A percentile compares a stretch with the other conserved stretches of the same genome.
Conservation (phyloP, 1,140 invertebrate species). For the Drosophila oshimai region DNA sequence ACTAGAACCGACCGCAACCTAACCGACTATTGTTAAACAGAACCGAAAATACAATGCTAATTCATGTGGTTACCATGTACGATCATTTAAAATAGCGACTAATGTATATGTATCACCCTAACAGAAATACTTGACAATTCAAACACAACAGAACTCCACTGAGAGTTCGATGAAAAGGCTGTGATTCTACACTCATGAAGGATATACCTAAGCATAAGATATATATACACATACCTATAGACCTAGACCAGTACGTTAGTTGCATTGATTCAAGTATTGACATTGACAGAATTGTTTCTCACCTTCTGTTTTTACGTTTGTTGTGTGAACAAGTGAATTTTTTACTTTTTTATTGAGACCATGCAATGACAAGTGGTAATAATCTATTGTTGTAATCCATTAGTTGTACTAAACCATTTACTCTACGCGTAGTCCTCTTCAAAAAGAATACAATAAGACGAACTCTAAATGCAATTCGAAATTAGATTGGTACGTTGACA, state of each 20-base stretch:
- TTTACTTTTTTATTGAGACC: constrained; percentile 57
- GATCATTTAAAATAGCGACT: constrained; percentile 43
- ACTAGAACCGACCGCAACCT: constrained; percentile 43
- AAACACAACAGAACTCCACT: constrained; percentile 57
- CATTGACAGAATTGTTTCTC: constrained; percentile 29
- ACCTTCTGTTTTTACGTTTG: constrained; percentile 46
- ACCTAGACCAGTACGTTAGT: constrained; percentile 28
- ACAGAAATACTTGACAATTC: constrained; percentile 72
- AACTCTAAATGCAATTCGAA: constrained; percentile 55
- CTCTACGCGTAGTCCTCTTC: constrained; percentile 41
- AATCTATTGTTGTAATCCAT: constrained; percentile 54
- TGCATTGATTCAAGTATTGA: constrained; percentile 61
- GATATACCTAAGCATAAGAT: constrained; percentile 63
- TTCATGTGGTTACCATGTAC: constrained; percentile 20
- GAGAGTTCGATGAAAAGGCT: constrained; percentile 73
- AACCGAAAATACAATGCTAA: constrained; percentile 46
- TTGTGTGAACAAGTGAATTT: constrained; percentile 43
- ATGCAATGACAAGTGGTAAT: constrained; percentile 17
- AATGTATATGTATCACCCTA: constrained; percentile 50
- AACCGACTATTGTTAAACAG: constrained; percentile 55
- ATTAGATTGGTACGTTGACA: constrained; percentile 42
- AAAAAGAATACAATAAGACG: constrained; percentile 29
- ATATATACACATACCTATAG: constrained; percentile 30
- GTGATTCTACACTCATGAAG: constrained; percentile 81
- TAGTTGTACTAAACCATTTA: constrained; percentile 66